Percentiles rank a stretch among this genome's conserved stretches.
These are phyloP conservation scores for Melangyna quadrimaculata DNA, from an alignment of 2,888 invertebrate genomes.

Conservation along the genomic window DNA sequence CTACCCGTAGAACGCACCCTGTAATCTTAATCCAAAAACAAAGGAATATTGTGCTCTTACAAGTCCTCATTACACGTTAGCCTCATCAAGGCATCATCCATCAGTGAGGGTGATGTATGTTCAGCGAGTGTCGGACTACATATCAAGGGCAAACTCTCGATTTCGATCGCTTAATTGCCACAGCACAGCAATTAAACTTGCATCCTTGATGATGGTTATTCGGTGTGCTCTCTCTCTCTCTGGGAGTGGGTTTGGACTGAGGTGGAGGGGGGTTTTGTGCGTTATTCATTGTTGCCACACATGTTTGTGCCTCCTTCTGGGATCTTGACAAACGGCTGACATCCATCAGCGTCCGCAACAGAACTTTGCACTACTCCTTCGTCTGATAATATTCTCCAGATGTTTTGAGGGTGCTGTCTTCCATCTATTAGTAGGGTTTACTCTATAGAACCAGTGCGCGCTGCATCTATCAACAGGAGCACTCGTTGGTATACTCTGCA, in stretches of 20 bases:
- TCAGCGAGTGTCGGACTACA: constrained; percentile 34
- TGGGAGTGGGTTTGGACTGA: no score
- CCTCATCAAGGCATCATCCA: constrained; percentile 56
- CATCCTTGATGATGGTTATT: neutral
- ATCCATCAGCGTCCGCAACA: constrained; percentile 61
- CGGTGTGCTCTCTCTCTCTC: neutral
- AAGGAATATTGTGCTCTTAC: constrained; percentile 35
- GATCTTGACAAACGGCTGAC: constrained; percentile 69
- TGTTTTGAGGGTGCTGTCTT: constrained; percentile 48
- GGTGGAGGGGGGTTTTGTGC: constrained; percentile 6
- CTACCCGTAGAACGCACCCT: constrained; percentile 32
- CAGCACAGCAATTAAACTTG: constrained; percentile 62
- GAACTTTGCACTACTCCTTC: constrained; percentile 42
- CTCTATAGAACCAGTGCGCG: constrained; percentile 31
- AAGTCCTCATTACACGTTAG: constrained; percentile 16
- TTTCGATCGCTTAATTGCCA: constrained; percentile 69
- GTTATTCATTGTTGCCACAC: constrained; percentile 28
- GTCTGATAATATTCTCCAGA: constrained; percentile 65
- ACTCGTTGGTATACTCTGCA: constrained; percentile 29
- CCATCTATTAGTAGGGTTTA: constrained; percentile 14
- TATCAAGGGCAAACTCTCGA: constrained; percentile 67
- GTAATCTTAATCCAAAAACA: constrained; percentile 23
- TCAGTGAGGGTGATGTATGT: constrained; percentile 58
- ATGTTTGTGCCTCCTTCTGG: constrained; percentile 35
- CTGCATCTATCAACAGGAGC: constrained; percentile 52